These are phyloP conservation scores for Eilema depressum DNA, from an alignment of 2,888 invertebrate genomes.

Conservation along the genomic window DNA sequence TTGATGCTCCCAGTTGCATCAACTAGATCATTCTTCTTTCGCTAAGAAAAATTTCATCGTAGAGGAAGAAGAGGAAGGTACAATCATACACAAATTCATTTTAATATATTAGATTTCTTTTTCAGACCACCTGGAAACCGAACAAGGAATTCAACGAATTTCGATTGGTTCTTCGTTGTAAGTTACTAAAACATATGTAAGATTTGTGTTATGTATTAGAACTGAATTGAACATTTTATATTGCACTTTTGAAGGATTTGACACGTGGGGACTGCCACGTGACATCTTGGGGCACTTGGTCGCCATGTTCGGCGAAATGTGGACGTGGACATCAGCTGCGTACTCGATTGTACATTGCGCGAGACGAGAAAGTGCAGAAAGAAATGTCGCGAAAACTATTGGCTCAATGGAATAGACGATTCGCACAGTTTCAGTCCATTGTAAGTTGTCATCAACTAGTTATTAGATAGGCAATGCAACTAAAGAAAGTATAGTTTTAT, in stretches of 20 bases:
- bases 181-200: constrained; percentile 41
- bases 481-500: too few relatives aligned
- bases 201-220: background rate
- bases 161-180: constrained; percentile 80
- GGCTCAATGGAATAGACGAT: constrained; percentile 67
- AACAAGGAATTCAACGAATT: constrained; percentile 69
- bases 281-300: constrained; percentile 93
- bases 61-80: background rate
- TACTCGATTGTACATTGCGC: constrained; percentile 77
- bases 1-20: background rate
- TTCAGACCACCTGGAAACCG: constrained; percentile 68
- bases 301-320: constrained; percentile 92
- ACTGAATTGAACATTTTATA: background rate
- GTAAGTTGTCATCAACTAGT: constrained; percentile 49
- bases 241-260: constrained; percentile 59
- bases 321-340: constrained; percentile 90
- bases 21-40: background rate
- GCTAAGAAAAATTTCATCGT: too few relatives aligned
- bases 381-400: constrained; percentile 63
- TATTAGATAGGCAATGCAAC: too few relatives aligned
- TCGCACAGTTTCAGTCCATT: constrained; percentile 68
- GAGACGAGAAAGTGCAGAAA: constrained; percentile 62
- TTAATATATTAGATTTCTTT: constrained; percentile 31
- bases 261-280: constrained; percentile 86
- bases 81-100: background rate